A percentile compares a stretch with the other conserved stretches of the same genome.
Evolutionary conservation across 2,888 invertebrate genomes (phyloP).

Genomic region (Erebia aethiops): DNA sequence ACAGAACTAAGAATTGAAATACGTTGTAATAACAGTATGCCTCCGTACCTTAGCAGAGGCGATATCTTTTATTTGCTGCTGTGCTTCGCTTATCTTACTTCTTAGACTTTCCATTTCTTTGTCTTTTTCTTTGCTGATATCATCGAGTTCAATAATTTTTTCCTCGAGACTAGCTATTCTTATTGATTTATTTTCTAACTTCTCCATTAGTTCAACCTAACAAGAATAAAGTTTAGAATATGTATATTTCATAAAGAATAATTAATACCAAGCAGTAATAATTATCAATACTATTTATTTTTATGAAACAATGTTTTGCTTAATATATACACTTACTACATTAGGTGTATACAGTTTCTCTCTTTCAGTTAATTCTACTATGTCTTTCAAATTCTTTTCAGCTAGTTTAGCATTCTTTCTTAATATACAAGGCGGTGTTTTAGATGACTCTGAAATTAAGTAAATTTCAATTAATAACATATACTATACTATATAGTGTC

Average conservation of each 20-base stretch:
- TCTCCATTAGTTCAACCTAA: slow-evolving; percentile 71
- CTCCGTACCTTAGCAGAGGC: slow-evolving; percentile 41
- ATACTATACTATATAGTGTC: too few relatives aligned
- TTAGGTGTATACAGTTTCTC: slow-evolving; percentile 81
- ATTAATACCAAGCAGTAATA: not conserved
- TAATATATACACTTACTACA: slow-evolving; percentile 58
- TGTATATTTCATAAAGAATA: not conserved
- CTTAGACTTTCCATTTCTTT: slow-evolving; percentile 57
- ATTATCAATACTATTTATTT: not conserved
- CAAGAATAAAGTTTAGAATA: slow-evolving; percentile 37
- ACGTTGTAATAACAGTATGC: not conserved
- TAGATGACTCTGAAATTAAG: slow-evolving; percentile 54
- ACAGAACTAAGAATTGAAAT: not conserved
- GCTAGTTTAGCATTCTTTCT: slow-evolving; percentile 73
- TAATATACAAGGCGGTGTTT: slow-evolving; percentile 75
- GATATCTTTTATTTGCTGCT: slow-evolving; percentile 42
- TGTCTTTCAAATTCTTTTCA: slow-evolving; percentile 77
- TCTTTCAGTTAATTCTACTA: slow-evolving; percentile 82
- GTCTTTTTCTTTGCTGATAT: slow-evolving; percentile 57
- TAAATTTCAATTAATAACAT: not conserved
- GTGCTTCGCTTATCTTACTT: slow-evolving; percentile 48
- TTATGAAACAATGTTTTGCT: not conserved
- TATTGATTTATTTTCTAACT: slow-evolving; percentile 62
- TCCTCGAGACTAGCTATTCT: slow-evolving; percentile 60
- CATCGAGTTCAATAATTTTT: slow-evolving; percentile 53